Evolutionary conservation across 2,113 vertebrate genomes (phyloP).

Genomic region (Hemiprocne comata): DNA sequence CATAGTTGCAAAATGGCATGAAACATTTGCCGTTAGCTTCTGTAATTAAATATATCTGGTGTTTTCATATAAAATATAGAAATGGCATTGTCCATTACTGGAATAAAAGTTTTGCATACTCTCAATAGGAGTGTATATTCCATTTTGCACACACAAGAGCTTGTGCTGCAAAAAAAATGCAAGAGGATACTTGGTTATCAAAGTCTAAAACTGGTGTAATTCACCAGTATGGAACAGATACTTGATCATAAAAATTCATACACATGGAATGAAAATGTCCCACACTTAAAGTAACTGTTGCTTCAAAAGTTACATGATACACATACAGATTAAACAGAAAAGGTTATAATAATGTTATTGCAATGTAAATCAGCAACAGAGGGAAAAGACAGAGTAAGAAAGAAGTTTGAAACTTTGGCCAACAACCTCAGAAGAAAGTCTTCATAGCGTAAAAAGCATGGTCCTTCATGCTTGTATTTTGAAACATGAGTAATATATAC

Average conservation of each 20-base stretch:
- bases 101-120: constrained; percentile 35
- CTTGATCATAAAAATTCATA: constrained; percentile 50
- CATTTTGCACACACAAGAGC: constrained; percentile 56
- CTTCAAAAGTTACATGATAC: constrained; percentile 62
- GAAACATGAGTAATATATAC: constrained; percentile 58
- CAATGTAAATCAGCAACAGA: constrained; percentile 51
- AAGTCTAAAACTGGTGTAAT: constrained; percentile 10
- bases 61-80: constrained; percentile 57
- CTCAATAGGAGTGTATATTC: constrained; percentile 54
- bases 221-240: constrained; percentile 35
- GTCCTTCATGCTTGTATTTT: constrained; percentile 76
- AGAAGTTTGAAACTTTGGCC: constrained; percentile 65
- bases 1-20: constrained; percentile 40
- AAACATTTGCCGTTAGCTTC: constrained; percentile 21
- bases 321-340: constrained; percentile 64
- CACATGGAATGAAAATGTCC: constrained; percentile 68
- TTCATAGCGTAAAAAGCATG: constrained; percentile 69
- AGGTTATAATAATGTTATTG: constrained; percentile 48
- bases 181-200: constrained; percentile 17
- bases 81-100: constrained; percentile 26
- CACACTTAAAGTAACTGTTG: constrained; percentile 58
- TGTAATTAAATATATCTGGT: constrained; percentile 46
- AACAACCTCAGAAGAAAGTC: constrained; percentile 64
- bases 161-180: constrained; percentile 53
- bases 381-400: constrained; percentile 55